Conservation (phyloP, 2,113 vertebrate genomes). For the Solenodon paradoxus region DNA sequence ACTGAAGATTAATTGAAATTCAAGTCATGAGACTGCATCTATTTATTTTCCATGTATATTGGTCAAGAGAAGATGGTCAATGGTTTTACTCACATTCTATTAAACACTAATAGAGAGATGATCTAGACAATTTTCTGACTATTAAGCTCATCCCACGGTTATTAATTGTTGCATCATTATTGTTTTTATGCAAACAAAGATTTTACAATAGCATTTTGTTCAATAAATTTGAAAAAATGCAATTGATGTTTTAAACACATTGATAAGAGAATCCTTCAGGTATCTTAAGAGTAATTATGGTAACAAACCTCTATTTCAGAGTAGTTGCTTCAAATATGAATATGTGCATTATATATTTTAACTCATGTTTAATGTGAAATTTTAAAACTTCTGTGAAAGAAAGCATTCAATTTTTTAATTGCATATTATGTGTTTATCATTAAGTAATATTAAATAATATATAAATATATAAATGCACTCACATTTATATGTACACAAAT, state of each 20-base stretch:
- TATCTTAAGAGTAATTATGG: conserved; percentile 18
- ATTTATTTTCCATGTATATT: conserved; percentile 27
- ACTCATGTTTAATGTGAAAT: background rate
- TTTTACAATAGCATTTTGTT: background rate
- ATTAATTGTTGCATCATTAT: conserved; percentile 1
- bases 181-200: background rate
- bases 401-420: background rate
- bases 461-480: background rate
- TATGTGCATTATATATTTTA: background rate
- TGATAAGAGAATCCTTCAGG: background rate
- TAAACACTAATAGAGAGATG: background rate
- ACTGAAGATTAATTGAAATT: background rate
- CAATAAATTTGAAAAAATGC: conserved; percentile 41
- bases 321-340: background rate
- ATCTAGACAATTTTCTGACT: background rate
- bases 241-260: conserved; percentile 30
- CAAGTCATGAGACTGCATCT: background rate
- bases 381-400: background rate
- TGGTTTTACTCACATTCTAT: background rate
- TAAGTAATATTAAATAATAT: background rate
- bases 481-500: too few relatives aligned
- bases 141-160: background rate
- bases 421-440: background rate
- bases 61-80: background rate
- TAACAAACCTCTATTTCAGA: conserved; percentile 24